Evolutionary conservation across 2,113 vertebrate genomes (phyloP).

Genomic region (Agelaius tricolor): DNA sequence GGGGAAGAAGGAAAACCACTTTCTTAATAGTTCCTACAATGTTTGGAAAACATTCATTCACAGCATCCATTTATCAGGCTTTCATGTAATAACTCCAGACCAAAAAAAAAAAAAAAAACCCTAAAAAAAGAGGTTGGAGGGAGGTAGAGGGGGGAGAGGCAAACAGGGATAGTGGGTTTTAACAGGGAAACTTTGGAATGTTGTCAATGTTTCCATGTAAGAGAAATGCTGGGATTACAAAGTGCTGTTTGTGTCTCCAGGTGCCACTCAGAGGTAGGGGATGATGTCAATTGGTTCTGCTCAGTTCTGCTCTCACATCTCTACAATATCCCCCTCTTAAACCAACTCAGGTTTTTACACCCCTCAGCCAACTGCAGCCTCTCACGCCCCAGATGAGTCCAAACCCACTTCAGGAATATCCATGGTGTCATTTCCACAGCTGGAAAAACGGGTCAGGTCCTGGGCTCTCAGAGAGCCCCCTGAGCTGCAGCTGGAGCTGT

Average conservation of each 20-base stretch:
- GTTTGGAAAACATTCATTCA: slow-evolving; percentile 61
- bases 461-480: fast-evolving
- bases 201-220: slow-evolving; percentile 32
- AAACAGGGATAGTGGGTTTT: background rate
- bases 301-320: background rate
- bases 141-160: background rate
- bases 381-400: background rate
- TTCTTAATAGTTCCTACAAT: slow-evolving; percentile 59
- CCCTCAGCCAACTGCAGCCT: background rate
- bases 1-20: slow-evolving; percentile 58
- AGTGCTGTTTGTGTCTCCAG: slow-evolving; percentile 7
- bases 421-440: background rate
- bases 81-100: slow-evolving; percentile 18
- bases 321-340: background rate
- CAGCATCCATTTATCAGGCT: slow-evolving; percentile 63
- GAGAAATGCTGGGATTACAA: background rate
- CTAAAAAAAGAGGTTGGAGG: background rate
- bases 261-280: background rate
- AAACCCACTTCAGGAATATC: background rate
- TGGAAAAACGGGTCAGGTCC: background rate
- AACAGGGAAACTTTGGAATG: background rate
- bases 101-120: background rate
- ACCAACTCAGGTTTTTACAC: background rate
- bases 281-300: slow-evolving; percentile 12
- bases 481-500: fast-evolving